Percentiles rank a stretch among this genome's conserved stretches.
Conservation (phyloP, 2,888 invertebrate species). For the Mythimna lalbum region DNA sequence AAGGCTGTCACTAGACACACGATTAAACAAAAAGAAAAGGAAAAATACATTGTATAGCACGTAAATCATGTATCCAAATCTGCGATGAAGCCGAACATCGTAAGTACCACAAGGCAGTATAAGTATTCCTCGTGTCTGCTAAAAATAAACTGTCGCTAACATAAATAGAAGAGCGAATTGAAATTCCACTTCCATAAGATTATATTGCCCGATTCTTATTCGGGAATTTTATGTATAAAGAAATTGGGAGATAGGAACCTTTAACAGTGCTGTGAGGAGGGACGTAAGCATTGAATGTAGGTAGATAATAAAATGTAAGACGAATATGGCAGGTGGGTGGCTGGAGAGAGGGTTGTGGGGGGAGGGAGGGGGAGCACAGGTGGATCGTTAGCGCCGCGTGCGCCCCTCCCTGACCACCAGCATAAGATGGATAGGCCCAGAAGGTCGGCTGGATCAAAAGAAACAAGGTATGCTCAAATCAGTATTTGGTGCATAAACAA, state of each 20-base stretch:
- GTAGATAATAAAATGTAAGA: constrained; percentile 57
- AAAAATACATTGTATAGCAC: constrained; percentile 30
- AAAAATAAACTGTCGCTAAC: constrained; percentile 54
- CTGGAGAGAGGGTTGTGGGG: constrained; percentile 29
- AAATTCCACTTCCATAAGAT: constrained; percentile 58
- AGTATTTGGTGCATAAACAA: neutral
- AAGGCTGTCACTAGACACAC: constrained; percentile 45
- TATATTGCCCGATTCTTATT: constrained; percentile 58
- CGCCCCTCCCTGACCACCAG: constrained; percentile 53
- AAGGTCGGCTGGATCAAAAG: neutral
- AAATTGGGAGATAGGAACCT: constrained; percentile 57
- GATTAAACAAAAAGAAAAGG: constrained; percentile 31
- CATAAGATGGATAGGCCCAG: neutral
- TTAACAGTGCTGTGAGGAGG: constrained; percentile 48
- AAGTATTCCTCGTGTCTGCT: constrained; percentile 33
- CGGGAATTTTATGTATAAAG: constrained; percentile 55
- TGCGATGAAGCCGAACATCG: constrained; percentile 25
- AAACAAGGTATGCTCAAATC: neutral
- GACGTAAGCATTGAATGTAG: constrained; percentile 51
- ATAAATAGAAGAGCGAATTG: constrained; percentile 54
- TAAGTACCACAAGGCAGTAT: constrained; percentile 32
- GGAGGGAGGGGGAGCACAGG: constrained; percentile 1
- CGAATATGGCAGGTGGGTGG: constrained; percentile 58
- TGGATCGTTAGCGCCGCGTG: constrained; percentile 62
- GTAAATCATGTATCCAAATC: constrained; percentile 36